Evolutionary conservation across 2,888 invertebrate species (phyloP).

Genomic region (Drosophila hamatofila): DNA sequence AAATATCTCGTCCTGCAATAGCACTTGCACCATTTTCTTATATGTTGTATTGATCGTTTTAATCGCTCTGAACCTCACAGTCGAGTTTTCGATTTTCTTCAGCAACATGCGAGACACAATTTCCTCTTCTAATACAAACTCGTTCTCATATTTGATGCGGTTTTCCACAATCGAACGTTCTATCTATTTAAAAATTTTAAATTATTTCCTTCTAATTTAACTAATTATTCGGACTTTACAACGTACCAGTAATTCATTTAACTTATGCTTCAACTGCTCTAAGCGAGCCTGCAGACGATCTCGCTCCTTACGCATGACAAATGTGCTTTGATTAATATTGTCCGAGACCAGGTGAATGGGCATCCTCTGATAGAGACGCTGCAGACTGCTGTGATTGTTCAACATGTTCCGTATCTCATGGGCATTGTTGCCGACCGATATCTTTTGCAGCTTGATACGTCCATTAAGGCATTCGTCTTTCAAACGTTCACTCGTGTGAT

Average conservation of each 20-base stretch:
- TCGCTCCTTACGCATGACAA: constrained; percentile 82
- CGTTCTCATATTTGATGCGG: constrained; percentile 80
- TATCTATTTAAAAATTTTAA: constrained; percentile 65
- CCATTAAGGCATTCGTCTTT: background rate
- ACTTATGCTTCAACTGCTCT: constrained; percentile 65
- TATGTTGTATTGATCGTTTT: constrained; percentile 82
- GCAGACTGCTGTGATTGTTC: constrained; percentile 81
- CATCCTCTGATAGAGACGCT: constrained; percentile 82
- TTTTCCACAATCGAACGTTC: constrained; percentile 76
- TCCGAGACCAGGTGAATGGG: constrained; percentile 80
- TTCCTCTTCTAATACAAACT: constrained; percentile 75
- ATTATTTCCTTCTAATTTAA: too few relatives aligned
- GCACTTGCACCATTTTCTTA: constrained; percentile 79
- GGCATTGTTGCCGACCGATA: constrained; percentile 72
- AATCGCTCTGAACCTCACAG: constrained; percentile 81
- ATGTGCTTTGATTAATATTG: constrained; percentile 83
- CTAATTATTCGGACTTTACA: too few relatives aligned
- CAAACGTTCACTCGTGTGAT: background rate
- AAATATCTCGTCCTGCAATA: constrained; percentile 82
- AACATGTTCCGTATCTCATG: constrained; percentile 80
- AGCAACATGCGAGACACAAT: constrained; percentile 63
- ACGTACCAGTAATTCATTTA: constrained; percentile 72
- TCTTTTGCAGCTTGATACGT: constrained; percentile 73
- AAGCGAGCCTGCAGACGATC: constrained; percentile 78
- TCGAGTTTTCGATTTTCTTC: constrained; percentile 82